Conservation (phyloP, 2,797 vertebrate genomes). For the Oryzias sinensis region DNA sequence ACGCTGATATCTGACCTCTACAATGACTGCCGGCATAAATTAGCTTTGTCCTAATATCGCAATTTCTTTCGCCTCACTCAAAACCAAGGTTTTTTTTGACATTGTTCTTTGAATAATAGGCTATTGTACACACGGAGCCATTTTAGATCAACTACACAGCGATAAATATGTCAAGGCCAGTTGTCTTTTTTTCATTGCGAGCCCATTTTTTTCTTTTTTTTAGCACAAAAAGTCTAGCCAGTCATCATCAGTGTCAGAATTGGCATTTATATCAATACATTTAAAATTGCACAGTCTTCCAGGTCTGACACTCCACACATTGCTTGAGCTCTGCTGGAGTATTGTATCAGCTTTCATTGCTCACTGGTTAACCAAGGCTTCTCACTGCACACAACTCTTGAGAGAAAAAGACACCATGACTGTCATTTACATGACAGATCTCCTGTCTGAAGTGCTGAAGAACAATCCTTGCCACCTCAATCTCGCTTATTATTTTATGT, state of each 20-base stretch:
- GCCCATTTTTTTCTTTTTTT: constrained; percentile 22
- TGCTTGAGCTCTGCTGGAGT: constrained; percentile 54
- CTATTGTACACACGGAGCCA: constrained; percentile 68
- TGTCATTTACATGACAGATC: constrained; percentile 66
- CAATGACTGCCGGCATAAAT: constrained; percentile 76
- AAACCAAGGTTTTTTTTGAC: constrained; percentile 79
- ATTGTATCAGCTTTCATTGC: constrained; percentile 68
- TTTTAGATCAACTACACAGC: constrained; percentile 72
- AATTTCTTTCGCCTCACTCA: constrained; percentile 70
- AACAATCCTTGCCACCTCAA: constrained; percentile 57
- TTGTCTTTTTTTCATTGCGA: constrained; percentile 39
- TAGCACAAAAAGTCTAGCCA: constrained; percentile 39
- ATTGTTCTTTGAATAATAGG: constrained; percentile 77
- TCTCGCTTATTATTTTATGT: constrained; percentile 67
- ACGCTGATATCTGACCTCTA: constrained; percentile 77
- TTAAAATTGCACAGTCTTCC: constrained; percentile 48
- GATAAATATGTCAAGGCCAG: constrained; percentile 75
- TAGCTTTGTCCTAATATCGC: constrained; percentile 78
- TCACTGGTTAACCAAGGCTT: constrained; percentile 70
- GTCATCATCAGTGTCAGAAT: constrained; percentile 66
- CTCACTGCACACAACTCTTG: constrained; percentile 51
- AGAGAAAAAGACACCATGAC: constrained; percentile 49
- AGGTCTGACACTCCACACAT: constrained; percentile 53
- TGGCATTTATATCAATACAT: constrained; percentile 63
- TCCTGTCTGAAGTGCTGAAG: constrained; percentile 49